These are phyloP conservation scores for Nomada fucata DNA, from an alignment of 2,888 invertebrate genomes.

Conservation along the genomic window DNA sequence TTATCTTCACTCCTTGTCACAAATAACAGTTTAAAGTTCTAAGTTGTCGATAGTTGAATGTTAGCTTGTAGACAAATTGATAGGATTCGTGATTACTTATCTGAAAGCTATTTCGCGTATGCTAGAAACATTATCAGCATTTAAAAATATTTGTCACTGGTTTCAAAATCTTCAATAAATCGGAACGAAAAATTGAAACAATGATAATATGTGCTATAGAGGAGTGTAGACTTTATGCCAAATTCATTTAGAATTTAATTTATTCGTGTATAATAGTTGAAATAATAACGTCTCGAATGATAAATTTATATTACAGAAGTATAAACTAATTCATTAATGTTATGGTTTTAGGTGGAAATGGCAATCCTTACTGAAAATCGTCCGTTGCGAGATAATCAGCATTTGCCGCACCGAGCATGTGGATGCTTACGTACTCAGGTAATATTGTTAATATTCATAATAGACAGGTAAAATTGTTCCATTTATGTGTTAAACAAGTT, in stretches of 20 bases:
- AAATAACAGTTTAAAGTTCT: neutral
- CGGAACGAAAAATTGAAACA: too few relatives aligned
- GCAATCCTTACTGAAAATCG: conserved; percentile 95
- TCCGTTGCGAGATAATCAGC: conserved; percentile 98
- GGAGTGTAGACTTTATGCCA: too few relatives aligned
- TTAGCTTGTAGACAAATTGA: neutral
- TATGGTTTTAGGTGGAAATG: conserved; percentile 89
- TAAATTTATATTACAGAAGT: neutral
- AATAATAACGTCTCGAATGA: too few relatives aligned
- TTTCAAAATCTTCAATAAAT: too few relatives aligned
- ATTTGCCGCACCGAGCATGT: conserved; percentile 94
- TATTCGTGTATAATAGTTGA: too few relatives aligned
- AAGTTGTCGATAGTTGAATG: neutral
- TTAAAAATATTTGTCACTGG: neutral
- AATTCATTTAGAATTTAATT: too few relatives aligned
- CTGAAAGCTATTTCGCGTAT: neutral
- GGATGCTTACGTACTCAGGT: conserved; percentile 98
- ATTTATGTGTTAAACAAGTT: neutral
- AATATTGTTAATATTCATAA: conserved; percentile 73
- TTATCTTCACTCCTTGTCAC: neutral
- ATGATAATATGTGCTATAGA: too few relatives aligned
- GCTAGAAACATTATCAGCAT: neutral
- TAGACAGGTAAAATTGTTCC: neutral
- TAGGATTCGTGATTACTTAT: neutral
- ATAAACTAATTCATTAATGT: neutral